phyloP scores from a whole-genome alignment of 1,140 invertebrate species.

The Aphelenchoides besseyi region DNA sequence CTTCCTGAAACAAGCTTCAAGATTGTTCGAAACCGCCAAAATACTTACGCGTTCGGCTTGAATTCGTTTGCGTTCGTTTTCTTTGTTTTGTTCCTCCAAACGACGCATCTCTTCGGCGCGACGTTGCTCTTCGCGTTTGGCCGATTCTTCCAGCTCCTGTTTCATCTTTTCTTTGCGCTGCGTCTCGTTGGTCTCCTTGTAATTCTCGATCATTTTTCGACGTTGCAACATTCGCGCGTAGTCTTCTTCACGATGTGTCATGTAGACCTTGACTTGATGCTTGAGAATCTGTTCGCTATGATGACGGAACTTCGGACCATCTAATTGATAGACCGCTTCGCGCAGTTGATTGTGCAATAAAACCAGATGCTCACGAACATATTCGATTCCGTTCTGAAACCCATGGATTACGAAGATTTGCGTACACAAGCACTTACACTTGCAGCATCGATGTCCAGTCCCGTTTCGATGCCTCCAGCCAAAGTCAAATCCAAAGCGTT shows the following conservation, averaged over 20 bases:
- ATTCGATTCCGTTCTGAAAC: constrained; percentile 38
- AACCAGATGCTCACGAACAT: constrained; percentile 50
- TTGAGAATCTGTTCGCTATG: constrained; percentile 28
- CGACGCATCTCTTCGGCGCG: constrained; percentile 56
- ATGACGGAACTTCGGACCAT: constrained; percentile 24
- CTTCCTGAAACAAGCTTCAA: constrained; percentile 26
- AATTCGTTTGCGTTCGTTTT: constrained; percentile 50
- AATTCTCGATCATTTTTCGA: constrained; percentile 54
- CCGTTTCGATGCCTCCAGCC: constrained; percentile 53
- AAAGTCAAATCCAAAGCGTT: constrained; percentile 49
- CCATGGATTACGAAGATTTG: neutral
- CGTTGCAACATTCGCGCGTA: constrained; percentile 56
- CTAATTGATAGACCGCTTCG: constrained; percentile 35
- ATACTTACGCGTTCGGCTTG: constrained; percentile 49
- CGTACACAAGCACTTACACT: constrained; percentile 8
- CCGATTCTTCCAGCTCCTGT: constrained; percentile 42
- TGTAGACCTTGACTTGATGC: constrained; percentile 44
- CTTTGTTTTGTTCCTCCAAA: constrained; percentile 55
- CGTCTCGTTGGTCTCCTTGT: constrained; percentile 56
- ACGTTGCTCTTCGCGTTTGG: constrained; percentile 52
- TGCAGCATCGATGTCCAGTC: constrained; percentile 32
- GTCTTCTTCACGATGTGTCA: constrained; percentile 44
- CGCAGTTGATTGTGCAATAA: constrained; percentile 47
- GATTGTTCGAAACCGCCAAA: neutral
- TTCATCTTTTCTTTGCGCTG: constrained; percentile 48